A percentile compares a stretch with the other conserved stretches of the same genome.
These are phyloP conservation scores for Erannis defoliaria DNA, from an alignment of 2,888 invertebrate genomes.

Conservation along the genomic window DNA sequence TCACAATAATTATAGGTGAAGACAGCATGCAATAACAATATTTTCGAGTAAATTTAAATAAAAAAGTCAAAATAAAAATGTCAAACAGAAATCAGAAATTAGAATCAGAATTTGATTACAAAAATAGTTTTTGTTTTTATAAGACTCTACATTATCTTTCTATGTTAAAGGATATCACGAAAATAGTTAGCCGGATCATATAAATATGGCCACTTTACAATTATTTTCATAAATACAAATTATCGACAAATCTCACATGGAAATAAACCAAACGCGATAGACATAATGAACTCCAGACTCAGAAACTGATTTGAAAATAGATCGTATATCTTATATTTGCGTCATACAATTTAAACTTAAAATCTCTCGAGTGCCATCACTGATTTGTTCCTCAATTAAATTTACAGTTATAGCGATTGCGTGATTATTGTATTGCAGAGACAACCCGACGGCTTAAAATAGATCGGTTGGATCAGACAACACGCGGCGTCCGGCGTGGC, in stretches of 20 bases:
- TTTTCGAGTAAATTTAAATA: no score
- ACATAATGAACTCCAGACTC: not conserved
- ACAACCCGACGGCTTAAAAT: slow-evolving; percentile 36
- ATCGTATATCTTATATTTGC: slow-evolving; percentile 28
- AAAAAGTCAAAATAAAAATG: no score
- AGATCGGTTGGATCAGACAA: slow-evolving; percentile 39
- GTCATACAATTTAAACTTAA: slow-evolving; percentile 23
- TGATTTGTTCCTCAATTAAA: slow-evolving; percentile 31
- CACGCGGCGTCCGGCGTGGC: slow-evolving; percentile 28
- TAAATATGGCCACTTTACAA: no score
- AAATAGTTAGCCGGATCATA: no score
- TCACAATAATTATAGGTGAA: no score
- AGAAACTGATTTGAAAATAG: slow-evolving; percentile 19
- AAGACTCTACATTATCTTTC: no score
- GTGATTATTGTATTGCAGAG: slow-evolving; percentile 35
- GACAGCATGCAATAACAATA: no score
- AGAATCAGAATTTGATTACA: no score
- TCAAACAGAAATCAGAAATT: no score
- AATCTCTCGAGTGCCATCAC: slow-evolving; percentile 24
- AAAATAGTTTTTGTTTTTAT: no score
- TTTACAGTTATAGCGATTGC: slow-evolving; percentile 31
- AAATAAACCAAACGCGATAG: not conserved
- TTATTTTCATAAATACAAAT: not conserved
- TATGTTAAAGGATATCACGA: no score
- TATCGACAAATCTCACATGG: not conserved